Evolutionary conservation across 2,797 vertebrate species (phyloP).

Genomic region (Sebastes vulpes): DNA sequence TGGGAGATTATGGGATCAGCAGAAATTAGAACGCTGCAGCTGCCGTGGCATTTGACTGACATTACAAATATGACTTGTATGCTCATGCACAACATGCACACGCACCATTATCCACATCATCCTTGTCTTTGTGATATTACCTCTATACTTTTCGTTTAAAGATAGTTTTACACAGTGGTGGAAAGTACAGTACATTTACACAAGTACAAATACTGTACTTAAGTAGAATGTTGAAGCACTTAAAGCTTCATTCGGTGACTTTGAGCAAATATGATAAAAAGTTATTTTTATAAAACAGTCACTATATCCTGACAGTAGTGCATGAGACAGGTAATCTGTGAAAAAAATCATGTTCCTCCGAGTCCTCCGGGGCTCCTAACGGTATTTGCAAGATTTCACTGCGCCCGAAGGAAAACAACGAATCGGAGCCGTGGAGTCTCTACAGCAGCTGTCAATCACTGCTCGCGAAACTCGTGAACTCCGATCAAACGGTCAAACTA

Average conservation of each 20-base stretch:
- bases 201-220: not conserved
- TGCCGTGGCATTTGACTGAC: conserved; percentile 45
- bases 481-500: too few species aligned
- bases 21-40: conserved; percentile 66
- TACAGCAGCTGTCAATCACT: too few species aligned
- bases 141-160: not conserved
- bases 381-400: too few species aligned
- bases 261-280: not conserved
- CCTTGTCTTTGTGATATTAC: not conserved
- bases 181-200: not conserved
- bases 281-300: too few species aligned
- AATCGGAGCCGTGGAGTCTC: too few species aligned
- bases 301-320: too few species aligned
- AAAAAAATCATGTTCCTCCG: too few species aligned
- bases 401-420: too few species aligned
- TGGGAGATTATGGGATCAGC: conserved; percentile 73
- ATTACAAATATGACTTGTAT: conserved; percentile 27
- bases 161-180: not conserved
- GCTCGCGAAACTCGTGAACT: too few species aligned
- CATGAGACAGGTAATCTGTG: too few species aligned
- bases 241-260: too few species aligned
- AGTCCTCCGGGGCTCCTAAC: too few species aligned
- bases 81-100: not conserved
- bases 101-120: not conserved
- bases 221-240: not conserved